Conservation (phyloP, 2,888 invertebrate genomes). For the Lycocerus yunnanus region DNA sequence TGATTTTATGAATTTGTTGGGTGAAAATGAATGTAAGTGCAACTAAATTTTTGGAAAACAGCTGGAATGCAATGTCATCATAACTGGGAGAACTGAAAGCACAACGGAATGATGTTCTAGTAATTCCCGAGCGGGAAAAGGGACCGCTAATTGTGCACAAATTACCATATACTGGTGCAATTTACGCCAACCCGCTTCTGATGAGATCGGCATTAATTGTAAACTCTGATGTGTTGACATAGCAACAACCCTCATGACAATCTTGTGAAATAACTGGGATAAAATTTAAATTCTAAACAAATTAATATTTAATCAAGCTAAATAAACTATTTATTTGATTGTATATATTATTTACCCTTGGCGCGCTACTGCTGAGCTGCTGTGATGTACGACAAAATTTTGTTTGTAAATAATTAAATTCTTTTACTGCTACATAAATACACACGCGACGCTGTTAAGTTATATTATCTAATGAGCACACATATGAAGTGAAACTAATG, state of each 20-base stretch:
- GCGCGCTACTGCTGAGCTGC: background rate
- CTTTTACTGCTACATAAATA: background rate
- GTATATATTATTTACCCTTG: background rate
- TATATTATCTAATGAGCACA: background rate
- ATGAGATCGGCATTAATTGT: constrained; percentile 33
- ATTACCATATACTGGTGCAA: constrained; percentile 41
- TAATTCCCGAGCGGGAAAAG: constrained; percentile 30
- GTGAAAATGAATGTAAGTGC: background rate
- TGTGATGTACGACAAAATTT: background rate
- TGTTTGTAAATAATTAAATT: background rate
- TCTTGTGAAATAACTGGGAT: background rate
- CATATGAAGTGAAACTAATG: background rate
- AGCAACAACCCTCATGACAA: constrained; percentile 6
- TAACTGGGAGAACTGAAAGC: constrained; percentile 7
- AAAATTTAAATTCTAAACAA: background rate
- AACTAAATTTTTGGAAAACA: background rate
- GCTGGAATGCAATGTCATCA: background rate
- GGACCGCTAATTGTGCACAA: constrained; percentile 40
- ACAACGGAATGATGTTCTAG: constrained; percentile 21
- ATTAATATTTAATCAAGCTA: background rate
- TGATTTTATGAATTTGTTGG: background rate
- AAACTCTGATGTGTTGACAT: constrained; percentile 22
- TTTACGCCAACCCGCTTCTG: constrained; percentile 33
- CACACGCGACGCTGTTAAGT: background rate
- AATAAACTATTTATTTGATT: background rate